These are phyloP conservation scores for Brachionus asplanchnoidis DNA, from an alignment of 1,140 invertebrate genomes.

Conservation along the genomic window DNA sequence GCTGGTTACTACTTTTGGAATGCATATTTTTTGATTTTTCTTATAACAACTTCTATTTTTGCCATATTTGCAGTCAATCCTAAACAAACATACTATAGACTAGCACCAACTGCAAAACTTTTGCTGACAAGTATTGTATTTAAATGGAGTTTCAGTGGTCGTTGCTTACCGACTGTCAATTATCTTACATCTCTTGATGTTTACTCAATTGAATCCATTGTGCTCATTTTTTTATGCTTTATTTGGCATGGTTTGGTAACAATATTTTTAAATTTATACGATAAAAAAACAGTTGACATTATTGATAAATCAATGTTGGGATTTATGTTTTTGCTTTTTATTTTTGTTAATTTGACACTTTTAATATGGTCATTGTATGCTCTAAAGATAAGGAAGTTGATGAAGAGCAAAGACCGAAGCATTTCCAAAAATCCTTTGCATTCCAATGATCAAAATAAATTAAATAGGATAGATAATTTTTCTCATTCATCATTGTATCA, in stretches of 20 bases:
- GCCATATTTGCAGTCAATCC: slow-evolving; percentile 56
- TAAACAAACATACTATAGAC: slow-evolving; percentile 51
- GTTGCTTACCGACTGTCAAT: slow-evolving; percentile 54
- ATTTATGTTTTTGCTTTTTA: neutral
- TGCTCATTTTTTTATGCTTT: neutral
- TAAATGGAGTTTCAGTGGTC: slow-evolving; percentile 54
- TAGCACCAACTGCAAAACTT: slow-evolving; percentile 52
- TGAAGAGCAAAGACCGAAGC: neutral
- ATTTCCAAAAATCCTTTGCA: too few relatives aligned
- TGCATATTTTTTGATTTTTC: slow-evolving; percentile 47
- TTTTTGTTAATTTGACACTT: neutral
- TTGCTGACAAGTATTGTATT: slow-evolving; percentile 52
- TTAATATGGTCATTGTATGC: neutral
- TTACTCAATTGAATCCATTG: neutral
- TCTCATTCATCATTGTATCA: too few relatives aligned
- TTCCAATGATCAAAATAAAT: too few relatives aligned
- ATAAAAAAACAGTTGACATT: neutral
- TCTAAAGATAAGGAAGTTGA: neutral
- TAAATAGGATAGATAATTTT: too few relatives aligned
- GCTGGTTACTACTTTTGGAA: slow-evolving; percentile 48
- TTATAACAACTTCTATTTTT: slow-evolving; percentile 55
- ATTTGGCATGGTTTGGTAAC: neutral
- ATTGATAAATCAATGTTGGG: neutral
- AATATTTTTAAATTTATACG: neutral
- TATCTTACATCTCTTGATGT: slow-evolving; percentile 48